Percentiles rank a stretch among this genome's conserved stretches.
These are phyloP conservation scores for Campaea margaritaria DNA, from an alignment of 2,888 invertebrate species.

Conservation along the genomic window DNA sequence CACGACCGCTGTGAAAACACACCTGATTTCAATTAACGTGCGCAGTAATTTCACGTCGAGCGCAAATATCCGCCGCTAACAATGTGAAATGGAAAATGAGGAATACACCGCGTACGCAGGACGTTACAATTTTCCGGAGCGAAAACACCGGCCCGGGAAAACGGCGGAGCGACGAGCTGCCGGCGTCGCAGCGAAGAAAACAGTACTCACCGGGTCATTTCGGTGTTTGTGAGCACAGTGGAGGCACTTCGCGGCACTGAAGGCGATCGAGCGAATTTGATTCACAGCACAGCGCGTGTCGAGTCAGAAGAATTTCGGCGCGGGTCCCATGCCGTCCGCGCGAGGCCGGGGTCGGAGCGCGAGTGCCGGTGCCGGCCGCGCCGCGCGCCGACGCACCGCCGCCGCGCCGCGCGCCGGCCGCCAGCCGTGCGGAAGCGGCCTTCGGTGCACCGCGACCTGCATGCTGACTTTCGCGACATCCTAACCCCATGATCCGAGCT, in stretches of 20 bases:
- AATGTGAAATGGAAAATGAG: constrained; percentile 39
- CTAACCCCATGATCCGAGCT: constrained; percentile 28
- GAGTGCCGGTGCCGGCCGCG: constrained; percentile 59
- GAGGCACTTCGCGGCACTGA: constrained; percentile 40
- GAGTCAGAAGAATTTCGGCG: constrained; percentile 50
- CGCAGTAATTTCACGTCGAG: constrained; percentile 32
- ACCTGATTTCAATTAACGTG: constrained; percentile 42
- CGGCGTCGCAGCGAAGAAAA: constrained; percentile 2
- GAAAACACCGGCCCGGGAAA: constrained; percentile 55
- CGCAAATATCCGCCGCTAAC: constrained; percentile 38
- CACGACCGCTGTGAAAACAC: constrained; percentile 36
- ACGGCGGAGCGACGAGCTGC: constrained; percentile 29
- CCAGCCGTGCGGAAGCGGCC: constrained; percentile 34
- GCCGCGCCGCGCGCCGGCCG: constrained; percentile 35
- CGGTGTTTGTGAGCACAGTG: constrained; percentile 37
- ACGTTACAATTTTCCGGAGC: constrained; percentile 56
- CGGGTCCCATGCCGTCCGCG: constrained; percentile 69
- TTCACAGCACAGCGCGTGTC: constrained; percentile 65
- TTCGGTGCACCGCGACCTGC: constrained; percentile 34
- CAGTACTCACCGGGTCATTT: constrained; percentile 60
- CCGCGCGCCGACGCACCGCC: constrained; percentile 25
- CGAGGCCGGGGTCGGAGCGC: constrained; percentile 69
- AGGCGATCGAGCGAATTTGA: constrained; percentile 48
- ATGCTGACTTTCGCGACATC: constrained; percentile 35
- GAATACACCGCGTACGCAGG: constrained; percentile 40